Conservation (phyloP, 2,113 vertebrate species). For the Hoplias malabaricus region DNA sequence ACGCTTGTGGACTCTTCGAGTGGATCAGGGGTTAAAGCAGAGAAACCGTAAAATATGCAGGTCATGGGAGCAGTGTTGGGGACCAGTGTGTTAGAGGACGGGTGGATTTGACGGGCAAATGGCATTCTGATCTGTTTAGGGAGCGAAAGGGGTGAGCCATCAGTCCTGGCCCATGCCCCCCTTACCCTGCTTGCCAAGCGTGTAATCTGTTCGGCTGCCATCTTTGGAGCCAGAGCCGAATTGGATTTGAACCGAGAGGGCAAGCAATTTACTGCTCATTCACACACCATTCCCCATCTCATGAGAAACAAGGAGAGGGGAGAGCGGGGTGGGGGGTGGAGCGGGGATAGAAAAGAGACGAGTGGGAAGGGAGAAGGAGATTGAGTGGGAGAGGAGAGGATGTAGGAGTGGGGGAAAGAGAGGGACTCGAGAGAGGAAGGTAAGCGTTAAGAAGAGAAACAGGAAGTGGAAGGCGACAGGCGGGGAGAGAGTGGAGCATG, state of each 20-base stretch:
- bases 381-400: neutral
- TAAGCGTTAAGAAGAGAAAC: constrained; percentile 8
- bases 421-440: neutral
- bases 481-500: constrained; percentile 10
- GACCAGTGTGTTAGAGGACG: neutral
- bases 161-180: constrained; percentile 11
- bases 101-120: constrained; percentile 21
- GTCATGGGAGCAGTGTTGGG: neutral
- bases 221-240: constrained; percentile 34
- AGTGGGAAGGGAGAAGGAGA: neutral
- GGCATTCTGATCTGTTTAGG: constrained; percentile 18
- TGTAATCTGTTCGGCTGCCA: constrained; percentile 43
- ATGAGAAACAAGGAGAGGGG: constrained; percentile 39
- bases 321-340: neutral
- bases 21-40: neutral
- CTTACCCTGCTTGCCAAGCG: constrained; percentile 18
- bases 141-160: neutral
- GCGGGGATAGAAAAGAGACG: neutral
- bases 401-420: constrained; percentile 13
- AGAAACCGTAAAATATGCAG: neutral
- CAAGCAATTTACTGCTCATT: constrained; percentile 64
- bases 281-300: constrained; percentile 43
- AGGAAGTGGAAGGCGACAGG: constrained; percentile 2
- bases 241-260: constrained; percentile 58
- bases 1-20: no score